Conservation (phyloP, 1,140 invertebrate genomes). For the Diuraphis noxia region DNA sequence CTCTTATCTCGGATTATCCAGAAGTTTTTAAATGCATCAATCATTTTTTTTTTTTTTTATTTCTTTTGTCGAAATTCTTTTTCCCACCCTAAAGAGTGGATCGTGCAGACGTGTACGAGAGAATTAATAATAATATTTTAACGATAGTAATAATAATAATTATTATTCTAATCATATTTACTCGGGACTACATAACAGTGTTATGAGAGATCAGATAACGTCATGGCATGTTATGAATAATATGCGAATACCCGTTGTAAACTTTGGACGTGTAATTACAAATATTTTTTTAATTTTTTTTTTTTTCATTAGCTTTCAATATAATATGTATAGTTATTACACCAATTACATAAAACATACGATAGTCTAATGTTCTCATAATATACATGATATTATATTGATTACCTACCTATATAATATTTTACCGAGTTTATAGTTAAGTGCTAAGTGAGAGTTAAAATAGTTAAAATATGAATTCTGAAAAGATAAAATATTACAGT, state of each 20-base stretch:
- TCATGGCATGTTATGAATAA: background rate
- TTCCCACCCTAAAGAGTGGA: background rate
- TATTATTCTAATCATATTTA: background rate
- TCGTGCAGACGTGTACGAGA: background rate
- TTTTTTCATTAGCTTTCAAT: too few species aligned
- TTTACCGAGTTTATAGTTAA: too few species aligned
- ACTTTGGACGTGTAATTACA: background rate
- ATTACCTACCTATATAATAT: too few species aligned
- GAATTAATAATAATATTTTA: background rate
- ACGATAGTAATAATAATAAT: background rate
- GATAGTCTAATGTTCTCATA: too few species aligned
- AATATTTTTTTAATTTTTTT: too few species aligned
- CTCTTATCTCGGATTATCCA: slow-evolving; percentile 40
- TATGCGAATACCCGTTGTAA: background rate
- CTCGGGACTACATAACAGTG: background rate
- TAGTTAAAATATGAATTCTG: too few species aligned
- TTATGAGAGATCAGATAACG: background rate
- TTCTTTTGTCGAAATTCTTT: background rate
- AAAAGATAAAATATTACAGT: too few species aligned
- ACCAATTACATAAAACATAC: too few species aligned
- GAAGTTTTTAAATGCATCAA: slow-evolving; percentile 42
- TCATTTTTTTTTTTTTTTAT: slow-evolving; percentile 38
- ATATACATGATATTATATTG: too few species aligned
- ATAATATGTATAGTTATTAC: too few species aligned
- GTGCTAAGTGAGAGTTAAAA: too few species aligned